Conservation (phyloP, 2,888 invertebrate species). For the Ecdyonurus torrentis region DNA sequence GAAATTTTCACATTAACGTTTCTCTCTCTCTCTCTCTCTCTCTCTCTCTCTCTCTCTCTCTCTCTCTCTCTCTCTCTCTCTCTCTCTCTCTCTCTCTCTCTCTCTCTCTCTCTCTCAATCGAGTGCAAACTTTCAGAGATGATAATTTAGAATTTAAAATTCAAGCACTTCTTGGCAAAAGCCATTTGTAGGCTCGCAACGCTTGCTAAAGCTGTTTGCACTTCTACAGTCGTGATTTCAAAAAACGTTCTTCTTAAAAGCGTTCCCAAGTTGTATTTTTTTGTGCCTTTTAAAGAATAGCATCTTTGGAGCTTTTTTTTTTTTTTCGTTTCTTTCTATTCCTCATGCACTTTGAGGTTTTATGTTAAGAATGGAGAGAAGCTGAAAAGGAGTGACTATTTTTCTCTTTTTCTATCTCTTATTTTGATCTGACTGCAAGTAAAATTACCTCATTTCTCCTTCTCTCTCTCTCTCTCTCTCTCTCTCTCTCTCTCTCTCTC, state of each 20-base stretch:
- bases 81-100: too few species aligned
- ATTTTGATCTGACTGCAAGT: background rate
- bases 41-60: too few species aligned
- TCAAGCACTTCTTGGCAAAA: background rate
- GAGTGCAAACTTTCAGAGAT: background rate
- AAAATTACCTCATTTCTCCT: background rate
- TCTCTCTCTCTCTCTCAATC: too few species aligned
- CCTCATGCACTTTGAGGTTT: background rate
- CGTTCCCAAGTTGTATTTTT: background rate
- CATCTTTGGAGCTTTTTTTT: too few species aligned
- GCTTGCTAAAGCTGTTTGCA: background rate
- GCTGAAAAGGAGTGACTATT: too few species aligned
- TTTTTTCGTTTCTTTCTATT: too few species aligned
- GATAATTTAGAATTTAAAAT: background rate
- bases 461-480: background rate
- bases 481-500: background rate
- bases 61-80: too few species aligned
- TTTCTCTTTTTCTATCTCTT: background rate
- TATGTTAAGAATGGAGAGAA: background rate
- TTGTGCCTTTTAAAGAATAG: background rate
- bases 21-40: too few species aligned
- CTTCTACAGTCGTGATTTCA: background rate
- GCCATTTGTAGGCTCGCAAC: background rate
- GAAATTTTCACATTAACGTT: too few species aligned
- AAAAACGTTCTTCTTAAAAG: background rate